Base-by-base conservation (phyloP, 2,113 vertebrate genomes). In the Leptocoma aspasia region DNA sequence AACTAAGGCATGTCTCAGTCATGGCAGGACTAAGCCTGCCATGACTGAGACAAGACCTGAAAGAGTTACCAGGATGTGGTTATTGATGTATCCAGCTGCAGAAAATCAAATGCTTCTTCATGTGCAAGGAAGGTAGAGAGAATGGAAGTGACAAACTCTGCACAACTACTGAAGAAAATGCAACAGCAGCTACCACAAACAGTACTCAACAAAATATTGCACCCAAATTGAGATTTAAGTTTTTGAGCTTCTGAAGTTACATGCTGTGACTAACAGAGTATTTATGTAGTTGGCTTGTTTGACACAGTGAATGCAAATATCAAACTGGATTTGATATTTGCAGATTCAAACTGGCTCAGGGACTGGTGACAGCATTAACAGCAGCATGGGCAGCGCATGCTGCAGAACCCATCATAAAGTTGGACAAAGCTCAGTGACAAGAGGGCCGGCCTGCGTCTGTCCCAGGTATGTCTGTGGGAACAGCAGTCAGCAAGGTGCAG, bases 391-490 rank as follows among this genome's bases (percentile, higher is more conserved):
- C 23, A 68, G 69, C 33, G 66, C 14, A 69, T 1, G 2, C 26
- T 39, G 33, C 10, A 42, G 23, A 96, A 73, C 21, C 23, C 0
- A 0, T 35, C 37, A 35, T 10, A n/a, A 66, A 44, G 27, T 11
- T 53, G n/a, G 30, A 64, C 35, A 90, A 71, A 79, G 17, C 27
- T 63, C 35, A 76, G 39, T 9, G 52, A 13, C 7, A 15, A 30
- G 13, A 28, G 2, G 7, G 8, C 13, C 8, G 30, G 31, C 6
- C 45, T 53, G 37, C n/a, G 33, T 75, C 33, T 63, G 9, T 33
- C 30, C 13, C 2, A 2, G 22, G 4, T 31, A 45, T 1, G 1
- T 13, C 49, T 24, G 13, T 0, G 1, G 26, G 33, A 88, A 41
- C 41, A 57, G n/a, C 22, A 77, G 41, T 18, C 54, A 60, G 75